Base-by-base conservation (phyloP, 1,140 invertebrate genomes). In the Condylostylus longicornis region DNA sequence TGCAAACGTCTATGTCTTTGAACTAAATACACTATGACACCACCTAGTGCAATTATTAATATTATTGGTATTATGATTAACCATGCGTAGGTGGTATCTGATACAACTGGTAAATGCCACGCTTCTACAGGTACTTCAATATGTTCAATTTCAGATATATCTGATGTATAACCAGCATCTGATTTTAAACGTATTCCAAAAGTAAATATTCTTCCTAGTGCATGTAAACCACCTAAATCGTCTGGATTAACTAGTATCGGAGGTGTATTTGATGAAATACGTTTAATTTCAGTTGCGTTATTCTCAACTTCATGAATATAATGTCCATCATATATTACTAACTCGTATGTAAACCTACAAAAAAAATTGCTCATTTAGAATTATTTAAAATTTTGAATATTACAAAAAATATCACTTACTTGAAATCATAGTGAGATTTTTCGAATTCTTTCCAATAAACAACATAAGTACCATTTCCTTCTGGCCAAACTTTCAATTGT, bases 1-100 rank as follows among this genome's bases (percentile, higher is more conserved):
- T 82, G 75, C 17, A 88, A 63, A 37, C 81, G 69, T 38, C 76
- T 68, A 58, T 87, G 77, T 38, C 82, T 66, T 18, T 84, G 50
- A 21, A 76, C 64, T 42, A 79, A 72, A 44, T 82, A 72, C 18
- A 64, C 67, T 18, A 85, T 61, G 7, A 71, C 71, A 14, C 57
- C 71, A 18, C 68, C 68, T 9, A 80, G 51, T 17, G 72, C 64
- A 13, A 74, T 42, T 3, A 78, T 64, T 13, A 75, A 50, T 9
- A 79, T 40, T 4, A 55, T 36, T 5, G 61, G 46, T 13, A 68
- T 58, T 1, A 72, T 61, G 14, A 63, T 23, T 10, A 35, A 15
- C 41, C 41, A 42, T 9, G 15, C 10, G 21, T 34, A 34, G 2
- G 33, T n/a, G 10, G 33, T n/a, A 6, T n/a, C n/a, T n/a, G 31